Percentiles rank a stretch among this genome's conserved stretches.
These are phyloP conservation scores for Ascidia mentula DNA, from an alignment of 23 tunicate genomes.

Conservation along the genomic window DNA sequence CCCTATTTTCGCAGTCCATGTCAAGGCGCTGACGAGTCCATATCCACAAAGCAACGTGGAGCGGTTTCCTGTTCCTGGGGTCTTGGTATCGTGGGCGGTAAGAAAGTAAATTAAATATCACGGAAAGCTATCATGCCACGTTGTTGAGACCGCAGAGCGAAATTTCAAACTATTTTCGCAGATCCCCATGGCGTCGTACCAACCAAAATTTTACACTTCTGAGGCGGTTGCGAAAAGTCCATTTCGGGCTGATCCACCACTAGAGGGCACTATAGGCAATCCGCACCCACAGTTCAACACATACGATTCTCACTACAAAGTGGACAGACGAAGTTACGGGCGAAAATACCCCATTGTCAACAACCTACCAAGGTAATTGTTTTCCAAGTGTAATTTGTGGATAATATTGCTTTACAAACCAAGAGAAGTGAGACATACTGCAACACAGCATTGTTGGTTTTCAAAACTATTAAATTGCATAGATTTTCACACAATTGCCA, in stretches of 20 bases:
- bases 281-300: constrained; percentile 43
- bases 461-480: too few relatives aligned
- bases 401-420: too few relatives aligned
- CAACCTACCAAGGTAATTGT: constrained; percentile 77
- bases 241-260: constrained; percentile 49
- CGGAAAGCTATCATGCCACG: too few relatives aligned
- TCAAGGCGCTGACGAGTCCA: constrained; percentile 39
- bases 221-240: constrained; percentile 4
- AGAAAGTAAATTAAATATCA: too few relatives aligned
- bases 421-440: too few relatives aligned
- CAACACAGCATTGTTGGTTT: too few relatives aligned
- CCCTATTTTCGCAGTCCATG: constrained; percentile 43
- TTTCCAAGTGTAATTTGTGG: too few relatives aligned
- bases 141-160: too few relatives aligned
- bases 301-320: constrained; percentile 44
- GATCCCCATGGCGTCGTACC: constrained; percentile 55
- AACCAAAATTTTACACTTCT: constrained; percentile 57
- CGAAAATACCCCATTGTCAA: constrained; percentile 57
- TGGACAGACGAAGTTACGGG: constrained; percentile 60
- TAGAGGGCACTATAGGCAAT: constrained; percentile 13
- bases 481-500: too few relatives aligned
- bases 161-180: constrained; percentile 13
- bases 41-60: constrained; percentile 46
- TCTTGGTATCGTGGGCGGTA: constrained; percentile 76
- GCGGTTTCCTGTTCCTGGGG: constrained; percentile 37